These are phyloP conservation scores for Corbicula japonica DNA, from an alignment of 2,888 invertebrate genomes.

Conservation along the genomic window DNA sequence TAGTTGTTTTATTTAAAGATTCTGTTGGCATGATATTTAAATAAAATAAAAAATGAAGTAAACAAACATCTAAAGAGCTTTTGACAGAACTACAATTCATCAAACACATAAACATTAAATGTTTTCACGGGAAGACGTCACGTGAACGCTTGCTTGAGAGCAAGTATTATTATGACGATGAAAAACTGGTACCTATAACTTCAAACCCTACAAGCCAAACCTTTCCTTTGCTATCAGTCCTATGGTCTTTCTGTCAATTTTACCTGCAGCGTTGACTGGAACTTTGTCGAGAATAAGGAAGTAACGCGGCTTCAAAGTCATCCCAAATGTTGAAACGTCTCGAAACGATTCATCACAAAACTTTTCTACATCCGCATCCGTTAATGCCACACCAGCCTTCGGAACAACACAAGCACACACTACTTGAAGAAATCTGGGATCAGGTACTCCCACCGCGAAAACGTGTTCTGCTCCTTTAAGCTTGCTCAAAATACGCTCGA, in stretches of 20 bases:
- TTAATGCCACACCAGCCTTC: slow-evolving; percentile 14
- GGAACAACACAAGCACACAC: slow-evolving; percentile 61
- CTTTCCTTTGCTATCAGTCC: slow-evolving; percentile 29
- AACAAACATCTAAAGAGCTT: no score
- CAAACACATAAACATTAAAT: no score
- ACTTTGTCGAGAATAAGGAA: slow-evolving; percentile 41
- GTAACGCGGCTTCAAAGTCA: slow-evolving; percentile 48
- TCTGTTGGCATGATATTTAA: no score
- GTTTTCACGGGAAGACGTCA: no score
- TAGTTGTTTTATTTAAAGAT: no score
- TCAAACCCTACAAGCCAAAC: no score
- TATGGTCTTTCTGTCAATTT: slow-evolving; percentile 47
- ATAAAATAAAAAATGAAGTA: no score
- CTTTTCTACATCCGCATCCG: slow-evolving; percentile 28
- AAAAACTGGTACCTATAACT: no score
- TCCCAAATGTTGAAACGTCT: slow-evolving; percentile 32
- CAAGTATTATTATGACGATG: no score
- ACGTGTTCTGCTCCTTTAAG: slow-evolving; percentile 39
- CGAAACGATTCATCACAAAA: slow-evolving; percentile 50
- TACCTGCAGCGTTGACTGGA: slow-evolving; percentile 46
- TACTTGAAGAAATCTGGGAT: slow-evolving; percentile 44
- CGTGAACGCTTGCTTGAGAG: no score
- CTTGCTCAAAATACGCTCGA: slow-evolving; percentile 45
- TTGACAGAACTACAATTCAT: no score
- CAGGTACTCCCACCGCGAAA: slow-evolving; percentile 60